Evolutionary conservation across 2,888 invertebrate genomes (phyloP), one percentile per base, ranked within the genome.

Genomic region (Leucania comma): DNA sequence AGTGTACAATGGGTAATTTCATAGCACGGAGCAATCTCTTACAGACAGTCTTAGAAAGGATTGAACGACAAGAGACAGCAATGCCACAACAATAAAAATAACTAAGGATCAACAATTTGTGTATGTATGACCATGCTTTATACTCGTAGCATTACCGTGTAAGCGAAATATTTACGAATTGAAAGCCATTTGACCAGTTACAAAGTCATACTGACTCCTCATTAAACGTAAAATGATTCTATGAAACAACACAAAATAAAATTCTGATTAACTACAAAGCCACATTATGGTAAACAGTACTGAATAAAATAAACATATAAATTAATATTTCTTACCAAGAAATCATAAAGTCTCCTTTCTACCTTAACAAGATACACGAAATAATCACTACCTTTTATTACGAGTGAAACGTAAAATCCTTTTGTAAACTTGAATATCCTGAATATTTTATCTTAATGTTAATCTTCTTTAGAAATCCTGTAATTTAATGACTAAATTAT

Each of bases 401-500:
- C 48, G 17, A 65, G 26, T 46, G 17, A 42, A 66, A 65, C 56
- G 29, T 66, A 50, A 72, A 74, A 48, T 50, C 66, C 71, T 72
- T 56, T 56, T 72, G 66, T 56, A 24, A 54, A 56, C 5, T 56
- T 56, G 14, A 38, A 42, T 12, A 24, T 38, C 66, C 32, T 42
- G 29, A 72, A 50, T 66, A 56, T 48, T 29, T 75, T 75, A 72
- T 75, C 35, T 65, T n/a, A 17, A n/a, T 24, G n/a, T 2, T 71
- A 65, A 75, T 75, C 67, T 72, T 63, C 29, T 73, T 61, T n/a
- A 64, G 48, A 24, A 54, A 46, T 22, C 48, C 12, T 64, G 54
- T 64, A 46, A 48, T 74, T 56, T 29, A 38, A 24, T n/a, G n/a
- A 75, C n/a, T 65, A 20, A 42, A 66, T 72, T 57, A 74, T 56